These are phyloP conservation scores for Pteria penguin DNA, from an alignment of 2,888 invertebrate genomes.

Conservation along the genomic window DNA sequence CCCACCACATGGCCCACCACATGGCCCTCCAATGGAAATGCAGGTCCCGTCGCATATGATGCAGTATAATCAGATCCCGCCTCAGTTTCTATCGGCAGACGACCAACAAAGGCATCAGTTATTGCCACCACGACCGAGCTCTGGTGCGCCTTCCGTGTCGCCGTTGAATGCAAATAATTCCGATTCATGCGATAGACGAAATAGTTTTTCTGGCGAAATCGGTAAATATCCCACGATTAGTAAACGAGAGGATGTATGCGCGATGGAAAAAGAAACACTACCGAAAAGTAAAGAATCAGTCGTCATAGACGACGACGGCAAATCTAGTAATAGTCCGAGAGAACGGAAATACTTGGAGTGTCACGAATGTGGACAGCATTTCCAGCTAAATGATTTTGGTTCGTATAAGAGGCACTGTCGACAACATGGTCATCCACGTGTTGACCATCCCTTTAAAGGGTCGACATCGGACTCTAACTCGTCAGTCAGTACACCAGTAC, in stretches of 20 bases:
- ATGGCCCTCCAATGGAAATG: not conserved
- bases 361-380: slow-evolving; percentile 71
- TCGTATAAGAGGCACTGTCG: slow-evolving; percentile 74
- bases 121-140: not conserved
- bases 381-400: slow-evolving; percentile 76
- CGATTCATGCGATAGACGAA: not conserved
- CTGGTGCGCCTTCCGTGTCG: not conserved
- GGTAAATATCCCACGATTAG: not conserved
- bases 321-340: slow-evolving; percentile 37
- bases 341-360: slow-evolving; percentile 69
- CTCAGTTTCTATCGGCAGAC: not conserved
- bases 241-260: not conserved
- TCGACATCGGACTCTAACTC: not conserved
- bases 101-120: not conserved
- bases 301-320: not conserved
- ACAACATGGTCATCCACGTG: slow-evolving; percentile 64
- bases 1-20: not conserved
- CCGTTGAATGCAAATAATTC: not conserved
- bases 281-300: not conserved
- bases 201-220: not conserved
- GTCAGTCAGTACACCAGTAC: not conserved
- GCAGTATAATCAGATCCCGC: slow-evolving; percentile 3
- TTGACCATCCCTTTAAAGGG: slow-evolving; percentile 53
- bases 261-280: not conserved
- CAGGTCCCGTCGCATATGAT: not conserved